A percentile compares a stretch with the other conserved stretches of the same genome.
Evolutionary conservation across 2,113 vertebrate species (phyloP).

Genomic region (Seriola rivoliana): DNA sequence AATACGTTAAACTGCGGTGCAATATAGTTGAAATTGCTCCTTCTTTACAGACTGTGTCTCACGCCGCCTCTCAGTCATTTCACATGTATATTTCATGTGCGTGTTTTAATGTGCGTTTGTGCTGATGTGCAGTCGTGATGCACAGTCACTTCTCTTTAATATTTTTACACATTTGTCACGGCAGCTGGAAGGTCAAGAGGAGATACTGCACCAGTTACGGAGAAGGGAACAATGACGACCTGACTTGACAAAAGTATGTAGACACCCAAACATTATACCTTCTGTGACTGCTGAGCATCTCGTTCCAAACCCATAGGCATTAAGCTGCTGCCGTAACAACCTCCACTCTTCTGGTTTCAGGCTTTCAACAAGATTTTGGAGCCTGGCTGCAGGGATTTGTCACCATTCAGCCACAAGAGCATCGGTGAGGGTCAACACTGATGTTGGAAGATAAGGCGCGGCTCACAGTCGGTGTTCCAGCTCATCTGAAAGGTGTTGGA

Average conservation of each 20-base stretch:
- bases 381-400: too few relatives aligned
- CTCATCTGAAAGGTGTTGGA: background rate
- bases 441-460: too few relatives aligned
- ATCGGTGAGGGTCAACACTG: background rate
- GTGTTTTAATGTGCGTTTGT: background rate
- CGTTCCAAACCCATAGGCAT: too few relatives aligned
- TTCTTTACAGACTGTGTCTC: background rate
- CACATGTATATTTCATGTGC: conserved; percentile 43
- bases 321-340: too few relatives aligned
- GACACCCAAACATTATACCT: too few relatives aligned
- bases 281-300: too few relatives aligned
- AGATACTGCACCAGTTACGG: background rate
- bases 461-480: background rate
- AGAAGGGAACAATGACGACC: background rate
- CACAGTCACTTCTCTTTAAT: conserved; percentile 19
- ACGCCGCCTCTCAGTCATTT: background rate
- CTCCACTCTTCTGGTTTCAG: too few relatives aligned
- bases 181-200: conserved; percentile 4
- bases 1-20: background rate
- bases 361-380: too few relatives aligned
- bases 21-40: conserved; percentile 1
- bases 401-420: background rate
- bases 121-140: conserved; percentile 1
- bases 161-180: conserved; percentile 18
- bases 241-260: too few relatives aligned